Evolutionary conservation across 2,797 vertebrate genomes (phyloP).

Genomic region (Micropoecilia bifurca): DNA sequence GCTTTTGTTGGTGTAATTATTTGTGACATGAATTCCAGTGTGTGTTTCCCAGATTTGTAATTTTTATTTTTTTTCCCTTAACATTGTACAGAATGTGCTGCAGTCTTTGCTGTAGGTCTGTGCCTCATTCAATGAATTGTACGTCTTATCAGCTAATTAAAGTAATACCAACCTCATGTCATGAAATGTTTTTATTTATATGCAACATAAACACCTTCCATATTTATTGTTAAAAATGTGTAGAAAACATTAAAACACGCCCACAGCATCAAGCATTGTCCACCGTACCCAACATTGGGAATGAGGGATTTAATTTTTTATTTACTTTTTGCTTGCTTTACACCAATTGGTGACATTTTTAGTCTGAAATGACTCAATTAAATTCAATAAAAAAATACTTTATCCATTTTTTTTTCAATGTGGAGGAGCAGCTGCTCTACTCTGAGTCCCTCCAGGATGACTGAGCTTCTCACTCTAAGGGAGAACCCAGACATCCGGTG

Average conservation of each 20-base stretch:
- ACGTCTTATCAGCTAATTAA: constrained; percentile 71
- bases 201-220: neutral
- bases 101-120: constrained; percentile 51
- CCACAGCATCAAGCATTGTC: neutral
- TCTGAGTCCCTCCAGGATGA: neutral
- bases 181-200: constrained; percentile 23
- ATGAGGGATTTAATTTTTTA: neutral
- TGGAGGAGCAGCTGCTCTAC: too few relatives aligned
- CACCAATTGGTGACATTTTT: neutral
- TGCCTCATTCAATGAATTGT: constrained; percentile 64
- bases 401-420: too few relatives aligned
- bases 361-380: neutral
- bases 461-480: neutral
- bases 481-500: too few relatives aligned
- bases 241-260: neutral
- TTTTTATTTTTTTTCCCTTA: constrained; percentile 43
- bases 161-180: constrained; percentile 48
- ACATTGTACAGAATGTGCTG: constrained; percentile 54
- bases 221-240: neutral
- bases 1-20: constrained; percentile 26
- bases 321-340: neutral
- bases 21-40: constrained; percentile 61
- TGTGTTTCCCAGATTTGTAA: constrained; percentile 58
- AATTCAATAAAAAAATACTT: neutral
- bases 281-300: neutral